These are phyloP conservation scores for Danaus melanippus DNA, from an alignment of 1,140 invertebrate genomes.

Conservation along the genomic window DNA sequence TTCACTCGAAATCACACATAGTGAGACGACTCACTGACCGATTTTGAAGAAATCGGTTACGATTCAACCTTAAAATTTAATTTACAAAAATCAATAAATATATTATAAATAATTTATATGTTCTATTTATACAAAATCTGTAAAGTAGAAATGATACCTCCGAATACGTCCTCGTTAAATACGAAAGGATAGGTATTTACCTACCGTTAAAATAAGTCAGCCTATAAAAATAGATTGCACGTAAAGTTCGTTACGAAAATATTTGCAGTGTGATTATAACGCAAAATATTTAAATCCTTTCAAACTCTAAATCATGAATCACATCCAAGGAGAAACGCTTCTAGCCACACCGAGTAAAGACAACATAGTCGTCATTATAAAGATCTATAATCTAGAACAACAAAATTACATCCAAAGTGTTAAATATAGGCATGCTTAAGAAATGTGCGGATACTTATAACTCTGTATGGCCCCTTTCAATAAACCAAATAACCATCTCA, in stretches of 20 bases:
- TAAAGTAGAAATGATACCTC: conserved; percentile 65
- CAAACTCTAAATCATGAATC: conserved; percentile 13
- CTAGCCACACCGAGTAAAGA: conserved; percentile 7
- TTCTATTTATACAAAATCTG: conserved; percentile 66
- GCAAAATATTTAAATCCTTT: conserved; percentile 26
- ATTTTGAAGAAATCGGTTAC: conserved; percentile 51
- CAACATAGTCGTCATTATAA: conserved; percentile 7
- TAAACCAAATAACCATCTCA: conserved; percentile 37
- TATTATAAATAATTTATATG: conserved; percentile 62
- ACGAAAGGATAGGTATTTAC: conserved; percentile 27
- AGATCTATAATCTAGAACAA: conserved; percentile 18
- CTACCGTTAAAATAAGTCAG: conserved; percentile 51
- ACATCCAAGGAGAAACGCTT: conserved; percentile 8
- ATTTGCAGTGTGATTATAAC: conserved; percentile 48
- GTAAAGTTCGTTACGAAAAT: conserved; percentile 61
- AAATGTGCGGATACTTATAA: conserved; percentile 24
- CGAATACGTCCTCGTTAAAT: conserved; percentile 29
- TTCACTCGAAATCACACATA: conserved; percentile 51
- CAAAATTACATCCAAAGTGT: conserved; percentile 23
- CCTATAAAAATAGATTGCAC: conserved; percentile 71
- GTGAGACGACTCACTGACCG: conserved; percentile 51
- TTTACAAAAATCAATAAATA: conserved; percentile 67
- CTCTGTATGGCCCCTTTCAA: conserved; percentile 58
- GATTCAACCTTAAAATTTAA: conserved; percentile 52
- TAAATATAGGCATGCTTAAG: conserved; percentile 25